These are phyloP conservation scores for Channa maculata DNA, from an alignment of 2,113 vertebrate species.

Conservation along the genomic window DNA sequence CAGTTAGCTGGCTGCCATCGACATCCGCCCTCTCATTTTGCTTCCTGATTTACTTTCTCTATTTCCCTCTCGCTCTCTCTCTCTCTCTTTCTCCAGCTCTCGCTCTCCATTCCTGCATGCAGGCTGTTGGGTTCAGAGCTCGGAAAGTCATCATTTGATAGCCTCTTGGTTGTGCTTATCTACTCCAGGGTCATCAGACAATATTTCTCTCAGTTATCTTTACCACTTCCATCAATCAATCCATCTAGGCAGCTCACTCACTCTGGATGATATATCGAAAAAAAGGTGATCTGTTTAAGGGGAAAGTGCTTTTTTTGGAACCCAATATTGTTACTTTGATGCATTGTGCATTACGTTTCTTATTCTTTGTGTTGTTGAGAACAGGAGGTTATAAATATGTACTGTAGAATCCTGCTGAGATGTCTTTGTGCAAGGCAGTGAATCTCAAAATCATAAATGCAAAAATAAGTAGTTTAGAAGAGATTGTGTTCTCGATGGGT, in stretches of 20 bases:
- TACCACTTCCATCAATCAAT: constrained; percentile 52
- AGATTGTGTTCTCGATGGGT: too few relatives aligned
- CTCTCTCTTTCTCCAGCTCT: neutral
- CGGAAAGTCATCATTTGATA: constrained; percentile 73
- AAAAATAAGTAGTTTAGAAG: too few relatives aligned
- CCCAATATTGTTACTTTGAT: constrained; percentile 27
- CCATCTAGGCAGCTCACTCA: constrained; percentile 43
- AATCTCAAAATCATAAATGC: too few relatives aligned
- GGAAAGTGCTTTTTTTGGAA: constrained; percentile 17
- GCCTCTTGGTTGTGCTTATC: constrained; percentile 65
- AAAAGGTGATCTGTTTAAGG: constrained; percentile 12
- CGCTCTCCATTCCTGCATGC: constrained; percentile 39
- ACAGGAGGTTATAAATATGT: neutral
- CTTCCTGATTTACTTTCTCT: constrained; percentile 34
- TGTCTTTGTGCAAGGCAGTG: neutral
- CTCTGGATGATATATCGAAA: constrained; percentile 33
- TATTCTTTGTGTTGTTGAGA: neutral
- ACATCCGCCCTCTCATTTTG: constrained; percentile 49
- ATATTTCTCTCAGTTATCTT: constrained; percentile 67
- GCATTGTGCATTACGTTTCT: neutral
- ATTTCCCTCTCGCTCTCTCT: neutral
- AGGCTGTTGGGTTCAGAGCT: constrained; percentile 34
- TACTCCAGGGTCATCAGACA: constrained; percentile 64
- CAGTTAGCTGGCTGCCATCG: constrained; percentile 54
- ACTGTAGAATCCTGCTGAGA: too few relatives aligned